Base-by-base conservation (phyloP, 1,140 invertebrate species). In the Andricus grossulariae region DNA sequence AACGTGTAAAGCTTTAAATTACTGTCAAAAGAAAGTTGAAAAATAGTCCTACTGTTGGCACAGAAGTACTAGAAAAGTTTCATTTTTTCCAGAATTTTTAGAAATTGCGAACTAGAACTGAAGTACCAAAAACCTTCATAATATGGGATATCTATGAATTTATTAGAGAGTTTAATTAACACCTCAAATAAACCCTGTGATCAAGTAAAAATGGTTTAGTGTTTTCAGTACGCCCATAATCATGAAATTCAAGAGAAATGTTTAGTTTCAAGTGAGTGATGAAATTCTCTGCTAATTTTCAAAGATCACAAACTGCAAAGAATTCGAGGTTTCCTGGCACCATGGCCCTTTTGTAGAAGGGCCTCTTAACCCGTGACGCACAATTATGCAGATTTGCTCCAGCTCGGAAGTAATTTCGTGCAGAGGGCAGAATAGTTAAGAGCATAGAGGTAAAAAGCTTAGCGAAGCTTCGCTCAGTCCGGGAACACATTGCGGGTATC, bases 361-460 rank as follows among this genome's bases (percentile, higher is more conserved):
- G 16, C 60, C 60, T 66, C 60, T 66, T 66, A 66, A 66, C 25
- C 32, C 60, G 16, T 15, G 60, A 66, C 39, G 60, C 32, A 66
- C 60, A 66, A 66, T 66, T 66, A 66, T 66, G 60, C 60, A 66
- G 60, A 66, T 66, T 66, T 66, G 15, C 60, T 45, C 7, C 60
- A 25, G 60, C 25, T 66, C 60, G 60, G 60, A 66, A 45, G 60
- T 66, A 66, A 66, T 66, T 66, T 66, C 13, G 60, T 39, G 60
- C 60, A 66, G 60, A 66, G 16, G 60, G 60, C 12, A 66, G 60
- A 66, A 66, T 66, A 66, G 60, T 66, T 66, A 66, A 66, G 60
- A 25, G 39, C 39, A 66, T 25, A 39, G 60, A 66, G 60, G 60
- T 66, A 66, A 66, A 66, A 66, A 66, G 60, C 60, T 66, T 66